A percentile compares a stretch with the other conserved stretches of the same genome.
Conservation (phyloP, 1,140 invertebrate species). For the Charaxes varanes region DNA sequence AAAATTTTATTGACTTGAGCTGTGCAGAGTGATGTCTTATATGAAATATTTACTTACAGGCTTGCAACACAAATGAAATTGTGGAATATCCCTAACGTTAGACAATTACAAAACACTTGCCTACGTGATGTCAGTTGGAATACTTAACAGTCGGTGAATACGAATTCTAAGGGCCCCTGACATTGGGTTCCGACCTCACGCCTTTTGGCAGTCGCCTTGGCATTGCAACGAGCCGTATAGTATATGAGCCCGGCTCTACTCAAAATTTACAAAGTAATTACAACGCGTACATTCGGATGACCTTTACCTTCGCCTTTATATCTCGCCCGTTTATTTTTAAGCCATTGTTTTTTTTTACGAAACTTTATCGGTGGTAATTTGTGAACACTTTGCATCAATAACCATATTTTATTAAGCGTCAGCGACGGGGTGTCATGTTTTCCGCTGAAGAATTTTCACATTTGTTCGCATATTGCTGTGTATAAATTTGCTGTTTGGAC, state of each 20-base stretch:
- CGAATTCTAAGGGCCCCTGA: slow-evolving; percentile 54
- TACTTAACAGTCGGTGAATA: slow-evolving; percentile 7
- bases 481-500: too few species aligned
- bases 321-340: slow-evolving; percentile 25
- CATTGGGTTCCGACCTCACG: slow-evolving; percentile 60
- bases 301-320: slow-evolving; percentile 44
- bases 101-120: too few species aligned
- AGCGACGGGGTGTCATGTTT: slow-evolving; percentile 10
- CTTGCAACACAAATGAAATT: too few species aligned
- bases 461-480: slow-evolving; percentile 1
- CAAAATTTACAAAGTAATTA: slow-evolving; percentile 48
- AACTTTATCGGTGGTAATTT: slow-evolving; percentile 16
- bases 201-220: slow-evolving; percentile 66
- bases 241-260: slow-evolving; percentile 26
- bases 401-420: slow-evolving; percentile 17
- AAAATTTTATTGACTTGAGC: too few species aligned
- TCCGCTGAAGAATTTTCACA: slow-evolving; percentile 9
- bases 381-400: slow-evolving; percentile 14
- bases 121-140: slow-evolving; percentile 6
- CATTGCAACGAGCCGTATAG: slow-evolving; percentile 38
- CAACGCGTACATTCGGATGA: slow-evolving; percentile 25
- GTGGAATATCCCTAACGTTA: too few species aligned
- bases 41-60: too few species aligned
- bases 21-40: too few species aligned
- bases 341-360: slow-evolving; percentile 21